phyloP scores from a whole-genome alignment of 2,888 invertebrate species.

The Leptopterna dolabrata region DNA sequence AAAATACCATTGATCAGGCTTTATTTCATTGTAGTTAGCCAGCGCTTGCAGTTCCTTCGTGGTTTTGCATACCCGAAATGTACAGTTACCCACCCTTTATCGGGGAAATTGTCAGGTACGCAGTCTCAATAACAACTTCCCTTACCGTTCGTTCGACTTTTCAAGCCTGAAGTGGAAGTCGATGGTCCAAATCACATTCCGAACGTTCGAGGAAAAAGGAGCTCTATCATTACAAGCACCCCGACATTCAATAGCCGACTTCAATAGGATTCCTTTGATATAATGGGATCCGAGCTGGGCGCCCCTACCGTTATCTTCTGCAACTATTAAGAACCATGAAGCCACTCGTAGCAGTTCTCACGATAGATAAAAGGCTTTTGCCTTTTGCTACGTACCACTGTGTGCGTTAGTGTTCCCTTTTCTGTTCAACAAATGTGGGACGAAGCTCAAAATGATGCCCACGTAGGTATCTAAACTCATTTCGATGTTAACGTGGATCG shows the following conservation, averaged over 20 bases:
- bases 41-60: too few relatives aligned
- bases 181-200: constrained; percentile 16
- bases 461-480: too few relatives aligned
- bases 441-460: neutral
- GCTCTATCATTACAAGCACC: constrained; percentile 5
- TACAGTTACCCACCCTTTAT: too few relatives aligned
- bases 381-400: neutral
- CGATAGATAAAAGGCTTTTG: neutral
- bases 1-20: neutral
- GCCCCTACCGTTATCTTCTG: neutral
- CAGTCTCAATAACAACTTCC: too few relatives aligned
- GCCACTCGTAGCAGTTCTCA: constrained; percentile 10
- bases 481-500: too few relatives aligned
- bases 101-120: too few relatives aligned
- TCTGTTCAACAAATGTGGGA: neutral
- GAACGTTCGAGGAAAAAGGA: neutral
- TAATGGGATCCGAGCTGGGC: constrained; percentile 20
- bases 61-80: too few relatives aligned
- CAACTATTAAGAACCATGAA: constrained; percentile 22
- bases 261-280: constrained; percentile 19
- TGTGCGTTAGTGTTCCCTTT: neutral
- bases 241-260: constrained; percentile 10
- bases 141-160: constrained; percentile 25
- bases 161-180: neutral
- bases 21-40: neutral